Base-by-base conservation (phyloP, 2,113 vertebrate species). In the Acinonyx jubatus region DNA sequence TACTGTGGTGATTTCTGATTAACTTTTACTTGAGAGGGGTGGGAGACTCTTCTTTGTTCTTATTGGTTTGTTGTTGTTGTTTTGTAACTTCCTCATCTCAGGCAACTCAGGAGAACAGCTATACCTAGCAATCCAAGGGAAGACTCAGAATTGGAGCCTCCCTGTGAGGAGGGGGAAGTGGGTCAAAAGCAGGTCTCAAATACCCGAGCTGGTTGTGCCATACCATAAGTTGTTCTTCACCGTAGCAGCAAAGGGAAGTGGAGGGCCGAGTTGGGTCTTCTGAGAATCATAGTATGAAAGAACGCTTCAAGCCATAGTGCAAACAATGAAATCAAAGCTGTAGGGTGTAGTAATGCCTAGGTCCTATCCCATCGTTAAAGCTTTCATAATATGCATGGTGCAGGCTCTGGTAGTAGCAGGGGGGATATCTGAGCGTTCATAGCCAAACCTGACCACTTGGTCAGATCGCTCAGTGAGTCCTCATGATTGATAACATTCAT, bases 1-100 rank as follows among this genome's bases (percentile, higher is more conserved):
- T 94, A 86, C 85, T 74, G 9, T 57, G 38, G 73, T 95, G 81
- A 96, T 86, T 68, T 91, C 78, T 29, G 33, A 91, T 82, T 96
- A 85, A 94, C 79, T 95, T 94, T 86, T 87, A 31, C 89, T 71
- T 25, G 66, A 61, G n/a, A 8, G 29, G 25, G 10, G 5, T 1
- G 14, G 23, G n/a, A 31, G 71, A 71, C 4, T 36, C 31, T 81
- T 78, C 88, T 85, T 65, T 90, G 76, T 89, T 89, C 81, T 95
- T 94, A 11, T 27, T 94, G 55, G 93, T 96, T 61, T 61, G 57
- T 61, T 61, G 57, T 23, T 61, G 57, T 61, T 61, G 21, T 61
- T 79, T 89, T 68, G 80, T 91, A 71, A 78, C 65, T 55, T 79
- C 80, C 50, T 97, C 52, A 29, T 81, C 78, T 88, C 68, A 41